Percentiles rank a stretch among this genome's conserved stretches.
Conservation (phyloP, 30 jellyfish, hydroid and myxozoan species). For the Mastigias papua region DNA sequence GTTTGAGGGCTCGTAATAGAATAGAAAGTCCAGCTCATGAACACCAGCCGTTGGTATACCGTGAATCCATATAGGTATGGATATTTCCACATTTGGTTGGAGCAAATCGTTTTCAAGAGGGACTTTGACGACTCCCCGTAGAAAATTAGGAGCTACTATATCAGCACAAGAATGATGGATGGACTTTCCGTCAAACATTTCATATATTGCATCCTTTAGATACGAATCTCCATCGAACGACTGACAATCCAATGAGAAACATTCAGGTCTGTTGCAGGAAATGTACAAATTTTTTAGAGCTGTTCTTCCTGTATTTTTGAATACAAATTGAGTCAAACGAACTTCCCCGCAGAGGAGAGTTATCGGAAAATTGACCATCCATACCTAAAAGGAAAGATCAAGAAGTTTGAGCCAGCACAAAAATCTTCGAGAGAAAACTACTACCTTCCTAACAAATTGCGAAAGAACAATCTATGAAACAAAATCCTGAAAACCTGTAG, state of each 20-base stretch:
- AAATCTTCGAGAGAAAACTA: neutral
- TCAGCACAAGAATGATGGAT: slow-evolving; percentile 55
- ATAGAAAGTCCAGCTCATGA: slow-evolving; percentile 87
- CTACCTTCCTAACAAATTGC: no score
- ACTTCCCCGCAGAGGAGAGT: slow-evolving; percentile 95
- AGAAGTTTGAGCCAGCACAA: neutral
- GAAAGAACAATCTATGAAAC: no score
- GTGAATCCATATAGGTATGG: slow-evolving; percentile 72
- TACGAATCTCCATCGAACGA: slow-evolving; percentile 26
- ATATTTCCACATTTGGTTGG: slow-evolving; percentile 81
- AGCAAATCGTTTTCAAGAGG: slow-evolving; percentile 64
- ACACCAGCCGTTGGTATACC: slow-evolving; percentile 89
- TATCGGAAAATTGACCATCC: slow-evolving; percentile 84
- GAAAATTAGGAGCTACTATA: neutral
- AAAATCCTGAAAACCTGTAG: no score
- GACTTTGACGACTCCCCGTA: slow-evolving; percentile 50
- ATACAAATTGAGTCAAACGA: slow-evolving; percentile 66
- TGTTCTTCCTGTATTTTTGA: slow-evolving; percentile 75
- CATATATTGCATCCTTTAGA: slow-evolving; percentile 53
- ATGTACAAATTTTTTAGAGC: slow-evolving; percentile 78
- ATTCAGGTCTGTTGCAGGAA: slow-evolving; percentile 75
- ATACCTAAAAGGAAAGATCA: slow-evolving; percentile 67
- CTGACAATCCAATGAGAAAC: slow-evolving; percentile 66
- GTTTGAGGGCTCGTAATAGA: slow-evolving; percentile 87
- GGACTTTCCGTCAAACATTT: slow-evolving; percentile 35